Conservation (phyloP, 2,888 invertebrate genomes). For the Heliconius cydno region DNA sequence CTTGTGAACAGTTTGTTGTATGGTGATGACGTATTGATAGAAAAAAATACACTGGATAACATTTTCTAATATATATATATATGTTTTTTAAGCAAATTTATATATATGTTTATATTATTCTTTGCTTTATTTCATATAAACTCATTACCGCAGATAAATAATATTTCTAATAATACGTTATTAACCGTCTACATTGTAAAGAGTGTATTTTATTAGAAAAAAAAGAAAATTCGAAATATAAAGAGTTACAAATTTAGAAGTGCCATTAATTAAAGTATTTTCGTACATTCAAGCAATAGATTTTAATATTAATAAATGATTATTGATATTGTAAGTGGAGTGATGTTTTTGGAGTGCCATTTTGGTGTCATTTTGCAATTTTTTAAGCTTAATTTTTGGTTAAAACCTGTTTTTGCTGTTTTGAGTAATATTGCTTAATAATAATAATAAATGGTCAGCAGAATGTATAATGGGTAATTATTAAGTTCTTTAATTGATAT, state of each 20-base stretch:
- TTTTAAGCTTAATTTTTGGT: neutral
- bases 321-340: conserved; percentile 21
- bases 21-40: conserved; percentile 5
- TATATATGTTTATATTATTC: neutral
- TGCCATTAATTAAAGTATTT: conserved; percentile 80
- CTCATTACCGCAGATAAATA: neutral
- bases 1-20: conserved; percentile 26
- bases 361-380: conserved; percentile 26
- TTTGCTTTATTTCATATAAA: neutral
- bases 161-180: neutral
- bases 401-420: neutral
- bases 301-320: conserved; percentile 48
- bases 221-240: conserved; percentile 26
- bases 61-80: neutral
- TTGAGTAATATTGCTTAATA: neutral
- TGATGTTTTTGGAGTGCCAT: conserved; percentile 35
- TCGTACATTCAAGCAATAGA: conserved; percentile 71
- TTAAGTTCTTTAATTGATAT: neutral
- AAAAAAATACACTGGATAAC: neutral
- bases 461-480: neutral
- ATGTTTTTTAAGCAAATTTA: neutral
- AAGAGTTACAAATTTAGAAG: conserved; percentile 66
- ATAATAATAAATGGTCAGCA: conserved; percentile 15
- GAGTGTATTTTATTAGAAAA: conserved; percentile 50
- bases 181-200: conserved; percentile 38